Conservation (phyloP, 1,140 invertebrate genomes). For the Phymastichus coffea region DNA sequence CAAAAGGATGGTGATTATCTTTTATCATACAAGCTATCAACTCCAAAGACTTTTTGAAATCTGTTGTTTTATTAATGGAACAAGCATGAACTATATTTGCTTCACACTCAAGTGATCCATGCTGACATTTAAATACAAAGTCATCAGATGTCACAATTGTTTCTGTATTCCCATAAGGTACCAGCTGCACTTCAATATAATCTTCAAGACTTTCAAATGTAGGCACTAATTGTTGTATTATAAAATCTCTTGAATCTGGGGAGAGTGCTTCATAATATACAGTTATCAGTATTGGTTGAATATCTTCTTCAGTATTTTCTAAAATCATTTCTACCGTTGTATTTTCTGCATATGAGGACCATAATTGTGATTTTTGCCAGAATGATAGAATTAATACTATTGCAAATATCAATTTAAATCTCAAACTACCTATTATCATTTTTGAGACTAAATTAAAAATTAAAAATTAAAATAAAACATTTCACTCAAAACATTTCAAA, state of each 20-base stretch:
- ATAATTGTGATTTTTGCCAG: conserved; percentile 39
- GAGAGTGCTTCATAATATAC: conserved; percentile 93
- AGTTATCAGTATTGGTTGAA: conserved; percentile 62
- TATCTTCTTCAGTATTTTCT: conserved; percentile 13
- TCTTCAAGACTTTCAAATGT: conserved; percentile 65
- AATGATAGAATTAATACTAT: conserved; percentile 32
- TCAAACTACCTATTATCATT: conserved; percentile 39
- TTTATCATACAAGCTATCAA: conserved; percentile 75
- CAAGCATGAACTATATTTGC: conserved; percentile 88
- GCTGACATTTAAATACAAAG: conserved; percentile 79
- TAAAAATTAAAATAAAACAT: not conserved
- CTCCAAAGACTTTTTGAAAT: conserved; percentile 59
- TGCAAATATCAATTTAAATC: conserved; percentile 32
- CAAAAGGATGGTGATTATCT: conserved; percentile 63
- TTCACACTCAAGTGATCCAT: conserved; percentile 77
- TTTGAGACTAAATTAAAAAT: not conserved
- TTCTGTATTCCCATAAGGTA: conserved; percentile 89
- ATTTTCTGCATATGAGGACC: conserved; percentile 31
- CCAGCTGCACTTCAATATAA: conserved; percentile 65
- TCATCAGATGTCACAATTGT: conserved; percentile 60
- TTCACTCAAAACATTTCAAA: no score
- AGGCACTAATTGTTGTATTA: conserved; percentile 73
- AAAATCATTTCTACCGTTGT: conserved; percentile 13
- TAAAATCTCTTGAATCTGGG: conserved; percentile 87
- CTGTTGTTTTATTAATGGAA: conserved; percentile 63